Evolutionary conservation across 2,797 vertebrate genomes (phyloP).

Genomic region (Falco concolor): DNA sequence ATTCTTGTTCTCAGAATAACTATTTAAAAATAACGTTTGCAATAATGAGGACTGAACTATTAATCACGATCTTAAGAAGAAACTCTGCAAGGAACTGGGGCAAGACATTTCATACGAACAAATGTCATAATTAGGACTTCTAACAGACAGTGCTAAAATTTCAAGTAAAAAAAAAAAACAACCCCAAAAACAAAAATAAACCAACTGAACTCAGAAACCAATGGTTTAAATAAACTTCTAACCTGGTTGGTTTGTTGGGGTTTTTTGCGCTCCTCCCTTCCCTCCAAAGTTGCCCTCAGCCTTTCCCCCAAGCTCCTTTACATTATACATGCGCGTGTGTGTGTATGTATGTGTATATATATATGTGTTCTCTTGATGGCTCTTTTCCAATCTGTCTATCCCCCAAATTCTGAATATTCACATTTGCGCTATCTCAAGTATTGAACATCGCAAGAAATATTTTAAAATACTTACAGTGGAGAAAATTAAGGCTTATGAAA

Average conservation of each 20-base stretch:
- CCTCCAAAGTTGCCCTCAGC: neutral
- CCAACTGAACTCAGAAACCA: neutral
- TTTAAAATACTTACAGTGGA: neutral
- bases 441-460: neutral
- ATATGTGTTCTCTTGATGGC: neutral
- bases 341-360: no score
- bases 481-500: neutral
- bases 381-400: neutral
- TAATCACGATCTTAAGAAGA: conserved; percentile 59
- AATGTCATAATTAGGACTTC: conserved; percentile 46
- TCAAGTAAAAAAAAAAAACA: neutral
- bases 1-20: conserved; percentile 72
- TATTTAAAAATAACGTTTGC: conserved; percentile 71
- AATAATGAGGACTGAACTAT: conserved; percentile 70
- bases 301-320: neutral
- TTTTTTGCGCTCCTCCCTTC: neutral
- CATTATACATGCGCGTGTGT: neutral
- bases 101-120: conserved; percentile 22
- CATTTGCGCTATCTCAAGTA: neutral
- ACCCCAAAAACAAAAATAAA: neutral
- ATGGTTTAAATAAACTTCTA: neutral
- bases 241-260: neutral
- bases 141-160: neutral
- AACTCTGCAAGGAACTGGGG: conserved; percentile 34
- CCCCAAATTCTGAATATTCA: neutral